These are phyloP conservation scores for Psittacara wagleri DNA, from an alignment of 2,113 vertebrate species.

Conservation along the genomic window DNA sequence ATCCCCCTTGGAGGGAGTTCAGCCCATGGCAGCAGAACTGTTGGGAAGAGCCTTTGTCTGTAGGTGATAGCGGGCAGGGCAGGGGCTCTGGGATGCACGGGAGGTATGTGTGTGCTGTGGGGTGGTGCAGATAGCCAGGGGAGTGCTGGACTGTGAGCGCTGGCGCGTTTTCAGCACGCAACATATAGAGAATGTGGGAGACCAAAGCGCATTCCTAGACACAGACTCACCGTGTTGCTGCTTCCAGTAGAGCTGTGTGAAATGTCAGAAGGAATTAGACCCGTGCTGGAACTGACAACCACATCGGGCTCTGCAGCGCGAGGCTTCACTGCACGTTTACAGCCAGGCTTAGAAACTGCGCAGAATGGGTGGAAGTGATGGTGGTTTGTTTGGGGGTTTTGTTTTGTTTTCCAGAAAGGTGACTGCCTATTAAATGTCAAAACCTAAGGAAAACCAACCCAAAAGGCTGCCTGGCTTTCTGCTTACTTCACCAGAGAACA, in stretches of 20 bases:
- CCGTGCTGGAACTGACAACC: slow-evolving; percentile 21
- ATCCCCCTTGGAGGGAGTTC: slow-evolving; percentile 11
- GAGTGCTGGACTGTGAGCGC: neutral
- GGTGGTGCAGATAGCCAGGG: neutral
- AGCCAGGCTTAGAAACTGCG: neutral
- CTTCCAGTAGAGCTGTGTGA: slow-evolving; percentile 72
- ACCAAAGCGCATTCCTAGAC: slow-evolving; percentile 76
- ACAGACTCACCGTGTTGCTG: slow-evolving; percentile 71
- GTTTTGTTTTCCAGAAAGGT: neutral
- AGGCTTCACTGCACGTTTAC: neutral
- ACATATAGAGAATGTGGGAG: slow-evolving; percentile 25
- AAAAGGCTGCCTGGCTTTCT: neutral
- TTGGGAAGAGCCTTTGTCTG: slow-evolving; percentile 12
- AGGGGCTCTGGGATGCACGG: neutral
- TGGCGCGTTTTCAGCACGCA: neutral
- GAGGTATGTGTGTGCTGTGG: neutral
- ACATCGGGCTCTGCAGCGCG: neutral
- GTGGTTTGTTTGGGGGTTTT: neutral
- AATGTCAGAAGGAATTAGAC: slow-evolving; percentile 72
- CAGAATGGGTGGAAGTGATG: neutral
- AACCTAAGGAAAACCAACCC: neutral
- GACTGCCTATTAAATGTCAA: neutral
- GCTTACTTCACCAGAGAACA: neutral
- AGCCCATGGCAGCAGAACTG: neutral
- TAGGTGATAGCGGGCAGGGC: neutral